Base-by-base conservation (phyloP, 2,888 invertebrate species). In the Synanthedon andrenaeformis region DNA sequence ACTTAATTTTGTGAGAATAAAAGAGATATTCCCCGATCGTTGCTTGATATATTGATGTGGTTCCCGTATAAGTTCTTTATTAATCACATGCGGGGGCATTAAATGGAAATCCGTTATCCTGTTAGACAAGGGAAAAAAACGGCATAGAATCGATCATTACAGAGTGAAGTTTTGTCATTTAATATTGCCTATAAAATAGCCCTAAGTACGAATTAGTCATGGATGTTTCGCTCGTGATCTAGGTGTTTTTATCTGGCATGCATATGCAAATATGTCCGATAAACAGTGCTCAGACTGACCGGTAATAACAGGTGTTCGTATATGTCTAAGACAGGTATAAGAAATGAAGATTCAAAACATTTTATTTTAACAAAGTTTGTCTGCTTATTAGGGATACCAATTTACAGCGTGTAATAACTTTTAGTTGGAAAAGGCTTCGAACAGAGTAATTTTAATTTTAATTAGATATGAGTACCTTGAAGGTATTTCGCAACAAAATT, bases 1-100 rank as follows among this genome's bases (percentile, higher is more conserved):
- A 86, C 86, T 84, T 82, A 85, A 87, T 86, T 84, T 84, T 72
- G 61, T 58, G 63, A 73, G 76, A 74, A 86, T 82, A 84, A 85
- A 83, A 81, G 81, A 76, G 69, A 72, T 78, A 71, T 77, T 75
- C 73, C 65, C 57, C 66, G 59, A 57, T 58, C 55, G 65, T 74
- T 74, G 74, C 79, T 78, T 82, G 76, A 74, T 73, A 68, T 72
- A 78, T 77, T 69, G 77, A 75, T 76, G 65, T 60, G 62, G 58
- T 59, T 62, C 67, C 65, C 63, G 58, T 62, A 62, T 66, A 62
- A 52, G 54, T 54, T 66, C 67, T 67, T 70, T 66, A 58, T 60
- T 23, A 35, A 52, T 58, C 62, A 56, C 61, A 61, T 64, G 59
- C 57, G 23, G 49, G 49, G 55, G 55, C 57, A 51, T 41, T 55